Percentiles rank a stretch among this genome's conserved stretches.
Evolutionary conservation across 2,888 invertebrate genomes (phyloP).

Genomic region (Spatulosminthurus flaviceps): DNA sequence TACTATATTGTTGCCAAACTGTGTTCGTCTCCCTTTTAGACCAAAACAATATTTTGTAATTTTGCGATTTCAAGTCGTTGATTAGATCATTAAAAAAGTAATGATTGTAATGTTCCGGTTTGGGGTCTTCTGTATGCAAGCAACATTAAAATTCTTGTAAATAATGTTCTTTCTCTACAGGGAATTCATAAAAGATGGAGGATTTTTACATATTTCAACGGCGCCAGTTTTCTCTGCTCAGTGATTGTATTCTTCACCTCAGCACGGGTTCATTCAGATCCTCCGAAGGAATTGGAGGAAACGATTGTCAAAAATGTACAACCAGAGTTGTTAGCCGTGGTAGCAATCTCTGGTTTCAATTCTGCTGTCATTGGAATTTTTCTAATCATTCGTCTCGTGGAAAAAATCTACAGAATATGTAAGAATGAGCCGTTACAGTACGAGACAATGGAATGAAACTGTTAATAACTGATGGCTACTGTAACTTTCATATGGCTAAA

Average conservation of each 20-base stretch:
- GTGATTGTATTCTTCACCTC: background rate
- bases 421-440: background rate
- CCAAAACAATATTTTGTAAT: background rate
- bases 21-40: too few species aligned
- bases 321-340: background rate
- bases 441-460: background rate
- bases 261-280: background rate
- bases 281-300: background rate
- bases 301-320: background rate
- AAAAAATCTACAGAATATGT: background rate
- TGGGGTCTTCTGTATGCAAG: background rate
- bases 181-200: background rate
- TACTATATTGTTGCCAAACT: background rate
- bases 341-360: background rate
- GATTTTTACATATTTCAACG: background rate
- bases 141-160: background rate
- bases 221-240: conserved; percentile 7
- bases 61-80: too few species aligned
- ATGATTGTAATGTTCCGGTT: too few species aligned
- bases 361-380: background rate
- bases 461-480: background rate
- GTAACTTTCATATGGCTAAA: too few species aligned
- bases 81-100: too few species aligned
- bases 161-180: background rate
- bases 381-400: background rate